Evolutionary conservation across 2,888 invertebrate species (phyloP), one percentile per base, ranked within the genome.

Genomic region (Dolichopus griseipennis): DNA sequence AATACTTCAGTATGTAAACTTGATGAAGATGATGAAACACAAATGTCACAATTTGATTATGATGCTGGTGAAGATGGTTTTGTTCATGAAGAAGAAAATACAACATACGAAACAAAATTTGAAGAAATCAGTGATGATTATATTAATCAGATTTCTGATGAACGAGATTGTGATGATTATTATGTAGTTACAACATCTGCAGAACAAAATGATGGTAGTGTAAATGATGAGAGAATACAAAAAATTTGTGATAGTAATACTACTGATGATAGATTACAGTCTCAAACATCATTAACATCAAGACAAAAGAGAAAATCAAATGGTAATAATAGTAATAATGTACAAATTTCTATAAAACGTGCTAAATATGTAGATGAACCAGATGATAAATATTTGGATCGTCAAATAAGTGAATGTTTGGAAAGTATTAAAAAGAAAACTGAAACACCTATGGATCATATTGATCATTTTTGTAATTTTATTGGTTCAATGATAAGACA

Each of bases 381-480:
- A 2, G 18, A 15, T 52, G 52, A 52, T 18, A n/a, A 52, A 4
- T 2, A 52, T 52, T 52, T 52, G 18, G 52, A 52, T n/a, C 52
- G 52, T 52, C 52, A 52, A 52, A 52, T 52, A 18, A 52, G 52
- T 52, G 52, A 52, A 18, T 52, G 52, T 52, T 52, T 52, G 15
- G 52, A 52, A 6, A 52, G 6, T n/a, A 52, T 52, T 4, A 52
- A 52, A 18, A 52, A 52, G 6, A 15, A 52, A 52, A 52, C 52
- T 52, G 18, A 52, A 52, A n/a, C 52, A 52, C 52, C 15, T 6
- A 18, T 18, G 2, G 52, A 52, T 52, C 52, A 52, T 52, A 52
- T 52, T 52, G 52, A 52, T 52, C 52, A 52, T 52, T 52, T 52
- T 52, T 18, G 52, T 52, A 52, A 52, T 52, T 52, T 52, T 52